These are phyloP conservation scores for Drosophila elegans DNA, from an alignment of 1,140 invertebrate species.

Conservation along the genomic window DNA sequence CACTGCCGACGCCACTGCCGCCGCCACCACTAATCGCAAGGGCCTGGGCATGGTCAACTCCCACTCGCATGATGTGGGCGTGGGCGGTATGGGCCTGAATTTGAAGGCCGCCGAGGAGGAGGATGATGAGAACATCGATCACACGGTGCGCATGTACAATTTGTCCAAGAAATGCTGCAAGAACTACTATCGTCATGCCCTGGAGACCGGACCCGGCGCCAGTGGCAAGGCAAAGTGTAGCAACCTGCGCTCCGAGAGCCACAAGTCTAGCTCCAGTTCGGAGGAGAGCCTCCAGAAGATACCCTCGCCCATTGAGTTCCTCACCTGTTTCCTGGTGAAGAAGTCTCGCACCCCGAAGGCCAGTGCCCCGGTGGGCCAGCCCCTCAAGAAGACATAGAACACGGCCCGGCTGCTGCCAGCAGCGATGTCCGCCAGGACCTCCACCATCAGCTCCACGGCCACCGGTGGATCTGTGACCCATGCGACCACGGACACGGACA, in stretches of 20 bases:
- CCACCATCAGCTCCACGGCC: slow-evolving; percentile 33
- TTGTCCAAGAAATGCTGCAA: slow-evolving; percentile 82
- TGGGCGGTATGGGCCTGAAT: slow-evolving; percentile 64
- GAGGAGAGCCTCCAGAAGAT: slow-evolving; percentile 81
- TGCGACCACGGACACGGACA: slow-evolving; percentile 15
- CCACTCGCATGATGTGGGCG: slow-evolving; percentile 68
- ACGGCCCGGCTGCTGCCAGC: slow-evolving; percentile 65
- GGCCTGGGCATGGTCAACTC: slow-evolving; percentile 64
- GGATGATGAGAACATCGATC: slow-evolving; percentile 78
- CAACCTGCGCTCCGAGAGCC: slow-evolving; percentile 53
- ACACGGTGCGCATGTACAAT: slow-evolving; percentile 80
- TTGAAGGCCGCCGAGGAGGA: slow-evolving; percentile 64
- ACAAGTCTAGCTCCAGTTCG: slow-evolving; percentile 69
- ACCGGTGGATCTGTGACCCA: slow-evolving; percentile 11
- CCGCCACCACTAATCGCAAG: slow-evolving; percentile 25
- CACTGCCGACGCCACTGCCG: slow-evolving; percentile 15
- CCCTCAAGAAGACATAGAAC: slow-evolving; percentile 72
- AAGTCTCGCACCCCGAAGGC: slow-evolving; percentile 70
- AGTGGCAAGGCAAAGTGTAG: slow-evolving; percentile 64
- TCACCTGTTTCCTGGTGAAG: slow-evolving; percentile 80
- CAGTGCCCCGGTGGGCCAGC: slow-evolving; percentile 17
- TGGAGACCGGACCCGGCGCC: slow-evolving; percentile 61
- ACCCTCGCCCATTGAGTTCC: slow-evolving; percentile 80
- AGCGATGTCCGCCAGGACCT: slow-evolving; percentile 27
- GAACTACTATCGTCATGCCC: slow-evolving; percentile 76